A percentile compares a stretch with the other conserved stretches of the same genome.
Conservation (phyloP, 2,113 vertebrate species). For the Poecile atricapillus region DNA sequence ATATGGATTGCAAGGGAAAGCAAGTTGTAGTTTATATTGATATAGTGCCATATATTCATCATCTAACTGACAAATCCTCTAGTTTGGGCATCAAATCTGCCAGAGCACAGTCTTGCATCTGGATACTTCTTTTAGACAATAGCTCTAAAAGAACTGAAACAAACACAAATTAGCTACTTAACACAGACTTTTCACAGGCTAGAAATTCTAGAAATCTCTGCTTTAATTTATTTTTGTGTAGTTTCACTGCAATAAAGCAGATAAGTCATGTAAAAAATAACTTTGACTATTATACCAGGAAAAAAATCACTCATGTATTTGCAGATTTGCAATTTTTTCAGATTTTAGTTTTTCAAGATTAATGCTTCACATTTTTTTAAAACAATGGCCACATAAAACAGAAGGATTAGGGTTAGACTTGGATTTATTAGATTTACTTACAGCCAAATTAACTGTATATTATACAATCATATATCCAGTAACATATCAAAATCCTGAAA, state of each 20-base stretch:
- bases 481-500: background rate
- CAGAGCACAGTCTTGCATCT: background rate
- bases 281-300: background rate
- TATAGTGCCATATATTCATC: background rate
- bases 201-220: background rate
- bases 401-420: background rate
- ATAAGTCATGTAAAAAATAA: background rate
- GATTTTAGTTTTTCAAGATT: background rate
- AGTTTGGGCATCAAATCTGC: background rate
- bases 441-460: background rate
- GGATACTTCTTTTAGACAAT: background rate
- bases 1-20: background rate
- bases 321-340: background rate
- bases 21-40: background rate
- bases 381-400: slow-evolving; percentile 9
- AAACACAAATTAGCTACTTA: background rate
- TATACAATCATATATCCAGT: background rate
- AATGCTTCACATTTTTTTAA: background rate
- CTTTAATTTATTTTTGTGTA: background rate
- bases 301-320: slow-evolving; percentile 5
- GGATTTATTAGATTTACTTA: background rate
- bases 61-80: background rate
- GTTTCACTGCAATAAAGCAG: background rate
- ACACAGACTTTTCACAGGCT: background rate
- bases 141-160: background rate